Base-by-base conservation (phyloP, 92 coral and sea anemone genomes). In the Parazoanthus swiftii region DNA sequence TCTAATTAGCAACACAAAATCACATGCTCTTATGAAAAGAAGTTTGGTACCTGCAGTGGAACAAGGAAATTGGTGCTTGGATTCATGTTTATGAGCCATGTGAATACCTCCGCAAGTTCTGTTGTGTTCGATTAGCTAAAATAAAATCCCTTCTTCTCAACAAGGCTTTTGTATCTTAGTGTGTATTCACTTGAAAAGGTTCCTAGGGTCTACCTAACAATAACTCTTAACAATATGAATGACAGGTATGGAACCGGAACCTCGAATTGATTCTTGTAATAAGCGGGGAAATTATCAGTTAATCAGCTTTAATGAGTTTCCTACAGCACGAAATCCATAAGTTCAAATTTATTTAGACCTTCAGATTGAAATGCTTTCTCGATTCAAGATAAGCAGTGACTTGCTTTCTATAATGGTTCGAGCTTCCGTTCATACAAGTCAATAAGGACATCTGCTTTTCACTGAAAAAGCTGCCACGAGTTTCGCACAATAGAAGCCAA, bases 31-130 rank as follows among this genome's bases (percentile, higher is more conserved):
- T 6, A 84, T 44, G 78, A 72, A 84, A 71, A 44, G 68, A 46
- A 71, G 79, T 46, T 18, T 50, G 79, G 77, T 84, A 84, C 87
- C 87, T 70, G 87, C n/a, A 84, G 72, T 77, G 18, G 87, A 84
- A 71, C 79, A 84, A 70, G 79, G 87, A 71, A 84, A 84, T 71
- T 72, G 87, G 78, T 84, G 87, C 68, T 84, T 82, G 44, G 87
- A 72, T 48, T 84, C 33, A 14, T 42, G 43, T 71, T 42, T 25
- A 48, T 84, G 77, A 36, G 42, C 63, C 78, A 71, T 29, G 56
- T 84, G 87, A 84, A 84, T 44, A 68, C 65, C 37, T 33, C 58
- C 58, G 66, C 39, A 67, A 68, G 50, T 71, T 23, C 58, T n/a
- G 18, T 43, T 82, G 38, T 39, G 54, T 77, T 77, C 37, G 42